A percentile compares a stretch with the other conserved stretches of the same genome.
These are phyloP conservation scores for Bhutanitis thaidina DNA, from an alignment of 2,888 invertebrate species.

Conservation along the genomic window DNA sequence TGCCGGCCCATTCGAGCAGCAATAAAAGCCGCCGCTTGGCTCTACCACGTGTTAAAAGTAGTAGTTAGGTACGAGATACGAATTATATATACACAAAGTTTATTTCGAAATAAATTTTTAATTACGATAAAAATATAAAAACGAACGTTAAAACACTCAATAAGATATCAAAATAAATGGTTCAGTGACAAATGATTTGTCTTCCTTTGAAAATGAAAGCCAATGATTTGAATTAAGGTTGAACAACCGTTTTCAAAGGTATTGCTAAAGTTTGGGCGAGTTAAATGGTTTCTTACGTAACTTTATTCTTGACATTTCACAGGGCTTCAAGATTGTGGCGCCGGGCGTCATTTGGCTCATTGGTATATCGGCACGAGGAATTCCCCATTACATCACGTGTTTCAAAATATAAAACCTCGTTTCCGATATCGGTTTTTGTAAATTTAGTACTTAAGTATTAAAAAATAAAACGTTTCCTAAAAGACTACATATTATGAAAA, in stretches of 20 bases:
- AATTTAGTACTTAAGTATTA: background rate
- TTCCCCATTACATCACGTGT: constrained; percentile 57
- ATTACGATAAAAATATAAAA: too few relatives aligned
- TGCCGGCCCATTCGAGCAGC: too few relatives aligned
- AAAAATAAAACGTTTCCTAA: too few relatives aligned
- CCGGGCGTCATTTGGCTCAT: constrained; percentile 22
- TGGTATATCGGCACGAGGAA: constrained; percentile 47
- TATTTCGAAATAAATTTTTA: too few relatives aligned
- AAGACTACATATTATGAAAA: too few relatives aligned
- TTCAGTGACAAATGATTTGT: constrained; percentile 11
- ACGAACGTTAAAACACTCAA: too few relatives aligned
- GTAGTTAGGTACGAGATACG: too few relatives aligned
- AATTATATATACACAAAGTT: too few relatives aligned
- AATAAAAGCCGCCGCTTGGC: too few relatives aligned
- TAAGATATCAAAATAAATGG: background rate
- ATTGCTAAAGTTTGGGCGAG: constrained; percentile 53
- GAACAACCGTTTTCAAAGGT: constrained; percentile 58
- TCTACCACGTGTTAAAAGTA: too few relatives aligned
- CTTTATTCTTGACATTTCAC: constrained; percentile 58
- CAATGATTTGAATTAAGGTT: constrained; percentile 48
- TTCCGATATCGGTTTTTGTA: constrained; percentile 33
- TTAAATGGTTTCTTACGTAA: constrained; percentile 52
- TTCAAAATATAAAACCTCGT: constrained; percentile 39
- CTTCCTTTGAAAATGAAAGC: constrained; percentile 16
- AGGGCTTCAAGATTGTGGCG: constrained; percentile 35